phyloP scores from a whole-genome alignment of 35 echinoderm and acorn worm genomes.

The Acanthaster planci region DNA sequence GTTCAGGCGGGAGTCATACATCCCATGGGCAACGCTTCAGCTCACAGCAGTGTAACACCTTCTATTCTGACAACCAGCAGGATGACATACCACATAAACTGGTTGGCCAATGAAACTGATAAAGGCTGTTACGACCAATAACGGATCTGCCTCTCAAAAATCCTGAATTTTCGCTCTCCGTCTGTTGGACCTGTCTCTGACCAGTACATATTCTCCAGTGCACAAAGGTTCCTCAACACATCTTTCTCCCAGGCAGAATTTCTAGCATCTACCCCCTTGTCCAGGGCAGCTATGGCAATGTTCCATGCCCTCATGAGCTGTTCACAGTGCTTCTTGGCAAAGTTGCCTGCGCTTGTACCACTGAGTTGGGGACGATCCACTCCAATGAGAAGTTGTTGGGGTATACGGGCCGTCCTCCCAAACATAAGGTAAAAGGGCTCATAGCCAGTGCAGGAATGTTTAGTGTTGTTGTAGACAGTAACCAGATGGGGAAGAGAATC shows the following conservation, averaged over 20 bases:
- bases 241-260: not conserved
- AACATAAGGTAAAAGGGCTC: slow-evolving; percentile 75
- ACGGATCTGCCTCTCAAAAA: too few species aligned
- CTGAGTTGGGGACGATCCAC: not conserved
- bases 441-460: slow-evolving; percentile 70
- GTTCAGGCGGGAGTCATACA: not conserved
- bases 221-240: not conserved
- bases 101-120: not conserved
- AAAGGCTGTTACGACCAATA: not conserved
- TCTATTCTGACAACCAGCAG: not conserved
- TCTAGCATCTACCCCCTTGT: slow-evolving; percentile 44
- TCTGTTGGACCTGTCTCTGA: not conserved
- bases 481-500: not conserved
- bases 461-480: slow-evolving; percentile 24
- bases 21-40: not conserved
- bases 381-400: slow-evolving; percentile 64
- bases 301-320: slow-evolving; percentile 48
- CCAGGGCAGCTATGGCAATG: slow-evolving; percentile 44
- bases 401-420: slow-evolving; percentile 65
- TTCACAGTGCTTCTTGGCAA: slow-evolving; percentile 43
- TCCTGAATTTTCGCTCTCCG: not conserved
- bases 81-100: not conserved
- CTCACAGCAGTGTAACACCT: not conserved
- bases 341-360: not conserved
- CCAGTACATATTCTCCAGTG: not conserved